A percentile compares a stretch with the other conserved stretches of the same genome.
Conservation (phyloP, 2,113 vertebrate genomes). For the Neogobius melanostomus region DNA sequence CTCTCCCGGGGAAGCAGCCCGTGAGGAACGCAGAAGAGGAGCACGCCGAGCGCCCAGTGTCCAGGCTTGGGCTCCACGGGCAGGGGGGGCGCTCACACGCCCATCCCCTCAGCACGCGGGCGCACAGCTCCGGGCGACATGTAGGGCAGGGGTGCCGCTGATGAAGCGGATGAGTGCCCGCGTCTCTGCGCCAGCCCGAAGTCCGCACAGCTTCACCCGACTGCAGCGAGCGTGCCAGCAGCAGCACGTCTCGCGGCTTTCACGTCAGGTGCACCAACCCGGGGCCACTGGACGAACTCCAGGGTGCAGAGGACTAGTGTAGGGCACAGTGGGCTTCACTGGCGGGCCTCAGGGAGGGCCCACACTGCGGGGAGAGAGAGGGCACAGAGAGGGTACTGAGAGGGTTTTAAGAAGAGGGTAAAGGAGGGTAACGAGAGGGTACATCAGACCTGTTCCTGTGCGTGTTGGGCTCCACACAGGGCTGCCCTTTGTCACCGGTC, state of each 20-base stretch:
- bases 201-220: conserved; percentile 87
- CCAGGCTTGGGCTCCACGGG: conserved; percentile 86
- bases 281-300: conserved; percentile 86
- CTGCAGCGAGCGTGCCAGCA: conserved; percentile 83
- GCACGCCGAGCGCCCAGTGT: conserved; percentile 92
- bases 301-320: conserved; percentile 87
- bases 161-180: conserved; percentile 87
- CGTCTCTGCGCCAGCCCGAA: conserved; percentile 89
- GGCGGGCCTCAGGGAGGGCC: conserved; percentile 84
- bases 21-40: conserved; percentile 94
- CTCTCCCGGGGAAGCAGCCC: conserved; percentile 92
- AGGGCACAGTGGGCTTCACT: conserved; percentile 82
- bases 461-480: too few species aligned
- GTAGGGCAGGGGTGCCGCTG: conserved; percentile 87
- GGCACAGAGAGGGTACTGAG: neutral
- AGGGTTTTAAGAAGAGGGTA: neutral
- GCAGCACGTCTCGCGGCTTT: conserved; percentile 92
- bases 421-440: too few species aligned
- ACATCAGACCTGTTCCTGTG: too few species aligned
- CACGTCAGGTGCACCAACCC: conserved; percentile 89
- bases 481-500: too few species aligned
- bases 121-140: conserved; percentile 89
- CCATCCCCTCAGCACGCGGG: conserved; percentile 61
- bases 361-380: conserved; percentile 79
- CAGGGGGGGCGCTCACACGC: conserved; percentile 74